These are phyloP conservation scores for Acanthopleura granulata DNA, from an alignment of 2,888 invertebrate genomes.

Conservation along the genomic window DNA sequence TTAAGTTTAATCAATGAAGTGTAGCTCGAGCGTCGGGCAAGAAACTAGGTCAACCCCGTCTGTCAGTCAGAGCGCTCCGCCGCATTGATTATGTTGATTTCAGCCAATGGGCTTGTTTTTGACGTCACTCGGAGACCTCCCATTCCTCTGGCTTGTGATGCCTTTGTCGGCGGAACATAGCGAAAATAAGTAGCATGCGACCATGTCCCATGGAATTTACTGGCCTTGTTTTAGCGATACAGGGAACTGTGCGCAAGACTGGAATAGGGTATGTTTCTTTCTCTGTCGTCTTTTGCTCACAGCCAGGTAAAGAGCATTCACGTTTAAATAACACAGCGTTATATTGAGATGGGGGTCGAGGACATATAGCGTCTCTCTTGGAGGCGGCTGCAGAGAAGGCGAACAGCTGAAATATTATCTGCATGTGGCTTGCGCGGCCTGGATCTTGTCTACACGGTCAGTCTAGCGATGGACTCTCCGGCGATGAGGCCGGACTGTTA, in stretches of 20 bases:
- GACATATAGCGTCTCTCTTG: background rate
- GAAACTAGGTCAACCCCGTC: background rate
- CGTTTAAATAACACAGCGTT: no score
- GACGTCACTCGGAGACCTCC: conserved; percentile 16
- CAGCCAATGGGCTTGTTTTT: conserved; percentile 15
- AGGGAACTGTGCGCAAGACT: no score
- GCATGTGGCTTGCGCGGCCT: no score
- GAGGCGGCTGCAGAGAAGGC: background rate
- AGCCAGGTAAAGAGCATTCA: no score
- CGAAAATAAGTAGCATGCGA: conserved; percentile 13
- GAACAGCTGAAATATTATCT: background rate
- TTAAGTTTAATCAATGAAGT: background rate
- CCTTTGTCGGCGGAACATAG: conserved; percentile 11
- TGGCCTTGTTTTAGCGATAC: background rate
- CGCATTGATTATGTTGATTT: conserved; percentile 22
- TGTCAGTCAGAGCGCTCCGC: background rate
- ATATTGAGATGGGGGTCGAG: no score
- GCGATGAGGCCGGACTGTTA: no score
- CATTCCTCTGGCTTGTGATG: conserved; percentile 4
- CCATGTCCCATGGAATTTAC: conserved; percentile 9
- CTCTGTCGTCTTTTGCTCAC: no score
- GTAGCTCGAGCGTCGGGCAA: no score
- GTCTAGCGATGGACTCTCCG: no score
- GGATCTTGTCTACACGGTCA: no score
- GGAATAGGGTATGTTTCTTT: no score